Base-by-base conservation (phyloP, 2,113 vertebrate genomes). In the Platysteira castanea region DNA sequence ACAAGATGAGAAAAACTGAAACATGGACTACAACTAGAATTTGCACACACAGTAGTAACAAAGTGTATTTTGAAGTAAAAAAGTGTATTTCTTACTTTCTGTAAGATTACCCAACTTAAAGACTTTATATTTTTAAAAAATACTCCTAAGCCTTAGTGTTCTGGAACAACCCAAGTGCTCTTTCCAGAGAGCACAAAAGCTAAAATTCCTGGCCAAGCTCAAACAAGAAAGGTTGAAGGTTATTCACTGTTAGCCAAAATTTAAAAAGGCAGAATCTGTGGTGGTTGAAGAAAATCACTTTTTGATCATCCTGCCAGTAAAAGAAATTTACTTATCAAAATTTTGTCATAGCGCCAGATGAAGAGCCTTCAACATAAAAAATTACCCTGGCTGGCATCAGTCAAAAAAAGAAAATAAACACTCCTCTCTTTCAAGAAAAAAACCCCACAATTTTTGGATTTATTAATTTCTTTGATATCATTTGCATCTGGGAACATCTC, bases 361-460 rank as follows among this genome's bases (percentile, higher is more conserved):
- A 94, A 78, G 60, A 80, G 31, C 28, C 57, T 93, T 87, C 41
- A 75, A 53, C 30, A 75, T 2, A 74, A 54, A 93, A 95, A 87
- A 77, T 50, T 3, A 76, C 24, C 27, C 14, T 31, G 23, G 3
- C 33, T 90, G 60, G 20, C 71, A 88, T 56, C 53, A 84, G 71
- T 24, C 35, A 84, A 80, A 86, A 80, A 87, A 73, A 42, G 10
- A 42, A 75, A 75, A 60, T 13, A 84, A 91, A 64, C 7, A 20
- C 23, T 60, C 9, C 27, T 54, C 5, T 13, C 27, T 28, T 35
- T 35, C 15, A 77, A 65, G 20, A 47, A 60, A 61, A 74, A 71
- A 57, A 3, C 0, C 0, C 2, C 13, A 7, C 27, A 42, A 65
- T 17, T 80, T 76, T 11, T 28, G 23, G 57, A 77, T 60, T 84